Percentiles rank a stretch among this genome's conserved stretches.
These are phyloP conservation scores for Proteles cristata DNA, from an alignment of 2,113 vertebrate species.

Conservation along the genomic window DNA sequence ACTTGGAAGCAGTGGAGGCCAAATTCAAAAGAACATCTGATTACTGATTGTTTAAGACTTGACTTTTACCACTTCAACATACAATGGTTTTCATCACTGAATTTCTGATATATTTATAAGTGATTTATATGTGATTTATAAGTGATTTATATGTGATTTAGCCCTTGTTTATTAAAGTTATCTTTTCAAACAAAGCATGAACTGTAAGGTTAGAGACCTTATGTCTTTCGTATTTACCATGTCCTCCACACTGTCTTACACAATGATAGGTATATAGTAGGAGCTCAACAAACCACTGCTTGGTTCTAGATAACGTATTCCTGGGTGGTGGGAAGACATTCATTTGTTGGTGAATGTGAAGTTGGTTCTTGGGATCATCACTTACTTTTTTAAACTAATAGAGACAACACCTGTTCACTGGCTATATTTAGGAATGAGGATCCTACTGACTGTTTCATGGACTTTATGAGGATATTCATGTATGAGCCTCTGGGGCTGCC, in stretches of 20 bases:
- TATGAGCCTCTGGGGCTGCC: neutral
- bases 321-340: neutral
- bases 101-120: neutral
- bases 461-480: neutral
- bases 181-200: neutral
- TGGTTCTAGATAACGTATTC: neutral
- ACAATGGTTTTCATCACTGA: neutral
- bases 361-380: neutral
- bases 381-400: neutral
- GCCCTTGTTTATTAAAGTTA: neutral
- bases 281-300: neutral
- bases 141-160: neutral
- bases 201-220: neutral
- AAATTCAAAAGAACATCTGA: constrained; percentile 7
- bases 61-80: neutral
- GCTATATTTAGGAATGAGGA: neutral
- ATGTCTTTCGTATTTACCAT: neutral
- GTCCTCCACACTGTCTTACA: neutral
- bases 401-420: neutral
- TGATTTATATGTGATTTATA: neutral
- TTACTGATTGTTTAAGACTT: neutral
- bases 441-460: neutral
- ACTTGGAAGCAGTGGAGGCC: neutral
- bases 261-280: neutral
- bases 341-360: neutral